Evolutionary conservation across 1,140 invertebrate species (phyloP).

Genomic region (Leucophenga varia): DNA sequence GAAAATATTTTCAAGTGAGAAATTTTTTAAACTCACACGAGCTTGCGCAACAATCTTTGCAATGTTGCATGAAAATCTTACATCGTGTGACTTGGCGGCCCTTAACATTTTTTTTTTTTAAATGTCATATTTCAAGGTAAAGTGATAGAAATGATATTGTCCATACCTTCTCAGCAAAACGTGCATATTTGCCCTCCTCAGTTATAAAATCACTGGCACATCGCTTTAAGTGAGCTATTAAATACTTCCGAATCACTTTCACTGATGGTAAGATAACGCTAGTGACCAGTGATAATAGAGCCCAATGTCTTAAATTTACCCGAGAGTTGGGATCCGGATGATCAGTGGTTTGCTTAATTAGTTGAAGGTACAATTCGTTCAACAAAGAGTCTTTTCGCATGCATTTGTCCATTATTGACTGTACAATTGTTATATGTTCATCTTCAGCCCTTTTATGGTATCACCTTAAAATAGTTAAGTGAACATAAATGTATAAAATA

Average conservation of each 20-base stretch:
- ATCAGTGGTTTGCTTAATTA: slow-evolving; percentile 91
- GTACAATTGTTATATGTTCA: slow-evolving; percentile 84
- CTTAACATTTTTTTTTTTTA: too few relatives aligned
- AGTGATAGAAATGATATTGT: too few relatives aligned
- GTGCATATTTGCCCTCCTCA: slow-evolving; percentile 92
- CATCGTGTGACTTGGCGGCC: too few relatives aligned
- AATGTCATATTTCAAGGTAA: too few relatives aligned
- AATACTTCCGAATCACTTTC: slow-evolving; percentile 79
- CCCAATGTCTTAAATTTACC: slow-evolving; percentile 89
- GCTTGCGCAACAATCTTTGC: too few relatives aligned
- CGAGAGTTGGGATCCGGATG: slow-evolving; percentile 86
- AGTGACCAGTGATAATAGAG: slow-evolving; percentile 83
- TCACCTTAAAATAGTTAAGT: slow-evolving; percentile 35
- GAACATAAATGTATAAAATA: too few relatives aligned
- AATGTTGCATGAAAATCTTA: too few relatives aligned
- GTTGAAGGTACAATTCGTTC: slow-evolving; percentile 88
- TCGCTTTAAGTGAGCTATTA: slow-evolving; percentile 87
- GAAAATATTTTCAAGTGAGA: too few relatives aligned
- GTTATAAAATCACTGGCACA: slow-evolving; percentile 86
- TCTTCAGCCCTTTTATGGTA: slow-evolving; percentile 66
- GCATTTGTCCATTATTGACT: slow-evolving; percentile 85
- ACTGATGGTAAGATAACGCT: slow-evolving; percentile 85
- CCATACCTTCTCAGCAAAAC: slow-evolving; percentile 87
- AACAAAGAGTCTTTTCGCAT: slow-evolving; percentile 85
- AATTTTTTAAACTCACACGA: too few relatives aligned